Base-by-base conservation (phyloP, 1,140 invertebrate genomes). In the Euschistus heros region DNA sequence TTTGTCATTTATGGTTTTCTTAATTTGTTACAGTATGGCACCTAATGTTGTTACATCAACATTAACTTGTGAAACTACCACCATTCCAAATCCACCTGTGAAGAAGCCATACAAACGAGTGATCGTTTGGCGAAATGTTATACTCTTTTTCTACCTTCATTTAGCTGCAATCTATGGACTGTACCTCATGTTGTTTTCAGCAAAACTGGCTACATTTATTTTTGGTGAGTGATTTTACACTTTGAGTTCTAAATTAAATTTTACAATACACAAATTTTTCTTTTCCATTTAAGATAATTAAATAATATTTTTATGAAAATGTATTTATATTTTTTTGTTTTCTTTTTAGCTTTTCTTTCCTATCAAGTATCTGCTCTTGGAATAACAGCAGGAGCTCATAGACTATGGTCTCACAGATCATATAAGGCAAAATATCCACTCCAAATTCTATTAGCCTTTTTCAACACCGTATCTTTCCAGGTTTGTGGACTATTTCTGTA, bases 391-490 rank as follows among this genome's bases (percentile, higher is more conserved):
- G 95, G 95, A 22, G 92, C 91, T 13, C 95, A 98, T 75, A 81
- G 94, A 70, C 80, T 97, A 24, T 98, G 94, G 94, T 82, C 94
- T 8, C 95, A 98, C 76, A 83, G 88, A 71, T 86, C 92, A 0
- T 98, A 96, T 79, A 96, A 96, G 79, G 95, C 94, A 7, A 92
- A 85, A 75, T 85, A 87, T 79, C 94, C 92, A 1, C 77, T 97
- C 2, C 79, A 87, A 66, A 52, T 94, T 0, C 76, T 97, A 18
- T 77, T 97, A 50, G 82, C 86, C 15, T 70, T 89, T 6, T 85
- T 83, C 74, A 91, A 97, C 71, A 91, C 89, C 0, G 74, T 95
- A 20, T 91, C 94, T 17, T 90, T 93, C 75, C 89, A 93, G 80
- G 89, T 91, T 76, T 77, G 72, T 69, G 64, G 42, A 68, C 50